A percentile compares a stretch with the other conserved stretches of the same genome.
phyloP scores from a whole-genome alignment of 2,888 invertebrate genomes.

The Acanthosoma haemorrhoidale region DNA sequence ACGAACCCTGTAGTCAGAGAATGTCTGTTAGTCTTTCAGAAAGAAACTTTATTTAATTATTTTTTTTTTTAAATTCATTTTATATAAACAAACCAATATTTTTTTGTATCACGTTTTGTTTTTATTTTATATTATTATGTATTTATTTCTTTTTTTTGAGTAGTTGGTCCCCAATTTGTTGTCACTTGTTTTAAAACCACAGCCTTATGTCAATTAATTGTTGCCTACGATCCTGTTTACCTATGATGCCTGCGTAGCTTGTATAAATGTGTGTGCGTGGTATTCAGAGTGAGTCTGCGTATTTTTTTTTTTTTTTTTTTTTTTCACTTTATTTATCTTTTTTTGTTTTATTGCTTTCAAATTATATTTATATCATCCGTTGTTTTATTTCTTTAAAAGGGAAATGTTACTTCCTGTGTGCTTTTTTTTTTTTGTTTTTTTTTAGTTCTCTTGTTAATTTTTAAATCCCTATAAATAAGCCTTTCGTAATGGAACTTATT shows the following conservation, averaged over 20 bases:
- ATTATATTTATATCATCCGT: neutral
- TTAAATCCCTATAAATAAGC: neutral
- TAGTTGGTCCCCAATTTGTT: conserved; percentile 21
- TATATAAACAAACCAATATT: neutral
- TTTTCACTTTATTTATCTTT: conserved; percentile 13
- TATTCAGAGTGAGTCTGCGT: conserved; percentile 11
- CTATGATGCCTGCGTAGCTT: conserved; percentile 25
- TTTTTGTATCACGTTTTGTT: no score
- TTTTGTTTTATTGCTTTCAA: conserved; percentile 10
- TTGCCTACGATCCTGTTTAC: neutral
- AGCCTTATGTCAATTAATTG: neutral
- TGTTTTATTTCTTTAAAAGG: neutral
- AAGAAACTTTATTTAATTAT: neutral
- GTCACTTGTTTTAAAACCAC: neutral
- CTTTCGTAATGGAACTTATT: neutral
- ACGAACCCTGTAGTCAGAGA: conserved; percentile 32
- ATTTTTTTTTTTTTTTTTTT: neutral
- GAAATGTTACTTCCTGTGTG: neutral
- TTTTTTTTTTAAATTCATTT: neutral
- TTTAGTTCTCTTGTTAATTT: neutral
- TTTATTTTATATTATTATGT: neutral
- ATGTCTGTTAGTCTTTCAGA: conserved; percentile 22
- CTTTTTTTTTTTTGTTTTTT: neutral
- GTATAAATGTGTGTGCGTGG: conserved; percentile 7
- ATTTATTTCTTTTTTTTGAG: conserved; percentile 1